Conservation (phyloP, 2,113 vertebrate genomes). For the Argyrosomus japonicus region DNA sequence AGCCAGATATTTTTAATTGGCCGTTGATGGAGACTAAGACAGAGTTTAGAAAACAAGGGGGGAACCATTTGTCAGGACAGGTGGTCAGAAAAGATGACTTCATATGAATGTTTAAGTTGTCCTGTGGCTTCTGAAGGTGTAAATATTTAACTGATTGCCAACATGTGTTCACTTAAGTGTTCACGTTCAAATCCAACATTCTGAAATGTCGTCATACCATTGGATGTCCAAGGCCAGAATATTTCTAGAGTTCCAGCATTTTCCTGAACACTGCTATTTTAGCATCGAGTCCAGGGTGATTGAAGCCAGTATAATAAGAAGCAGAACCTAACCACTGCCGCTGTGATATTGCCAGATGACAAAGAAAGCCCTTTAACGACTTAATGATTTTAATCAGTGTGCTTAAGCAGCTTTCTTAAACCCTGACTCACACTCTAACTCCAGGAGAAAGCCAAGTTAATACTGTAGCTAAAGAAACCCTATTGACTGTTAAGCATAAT, state of each 20-base stretch:
- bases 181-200: too few relatives aligned
- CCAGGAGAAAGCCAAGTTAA: not conserved
- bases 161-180: too few relatives aligned
- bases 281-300: not conserved
- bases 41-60: too few relatives aligned
- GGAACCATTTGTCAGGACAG: too few relatives aligned
- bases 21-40: too few relatives aligned
- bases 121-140: too few relatives aligned
- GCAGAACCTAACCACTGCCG: not conserved
- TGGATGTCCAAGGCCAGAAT: not conserved
- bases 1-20: too few relatives aligned
- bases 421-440: constrained; percentile 8
- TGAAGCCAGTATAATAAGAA: constrained; percentile 11
- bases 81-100: too few relatives aligned
- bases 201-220: not conserved
- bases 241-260: not conserved
- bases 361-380: constrained; percentile 29
- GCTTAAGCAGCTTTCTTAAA: constrained; percentile 7
- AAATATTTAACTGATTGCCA: too few relatives aligned
- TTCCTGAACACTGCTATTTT: not conserved
- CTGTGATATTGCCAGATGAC: constrained; percentile 16
- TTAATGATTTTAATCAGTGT: constrained; percentile 26
- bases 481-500: not conserved
- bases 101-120: too few relatives aligned
- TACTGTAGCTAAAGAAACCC: not conserved